Percentiles rank a stretch among this genome's conserved stretches.
These are phyloP conservation scores for Lasioglossum pauxillum DNA, from an alignment of 2,888 invertebrate species.

Conservation along the genomic window DNA sequence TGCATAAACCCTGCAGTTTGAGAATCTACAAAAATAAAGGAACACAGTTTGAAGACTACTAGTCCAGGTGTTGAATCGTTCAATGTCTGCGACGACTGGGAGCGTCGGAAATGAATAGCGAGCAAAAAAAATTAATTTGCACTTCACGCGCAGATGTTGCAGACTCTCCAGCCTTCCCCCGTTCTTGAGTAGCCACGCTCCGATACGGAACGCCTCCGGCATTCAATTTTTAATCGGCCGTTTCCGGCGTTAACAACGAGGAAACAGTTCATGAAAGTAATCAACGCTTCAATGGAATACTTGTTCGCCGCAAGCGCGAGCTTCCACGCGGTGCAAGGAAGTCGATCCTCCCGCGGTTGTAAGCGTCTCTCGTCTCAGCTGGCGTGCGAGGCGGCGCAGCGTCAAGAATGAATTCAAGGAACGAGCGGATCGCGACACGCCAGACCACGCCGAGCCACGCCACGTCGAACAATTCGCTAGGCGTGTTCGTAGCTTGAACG, in stretches of 20 bases:
- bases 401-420: conserved; percentile 54
- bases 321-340: conserved; percentile 10
- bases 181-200: neutral
- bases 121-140: neutral
- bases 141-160: neutral
- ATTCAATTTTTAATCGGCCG: conserved; percentile 6
- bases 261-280: conserved; percentile 14
- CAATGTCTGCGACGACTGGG: neutral
- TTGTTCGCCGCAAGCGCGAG: conserved; percentile 5
- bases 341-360: conserved; percentile 2
- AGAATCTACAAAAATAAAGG: too few species aligned
- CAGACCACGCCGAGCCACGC: conserved; percentile 41
- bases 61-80: neutral
- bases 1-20: too few species aligned
- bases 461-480: conserved; percentile 63
- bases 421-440: conserved; percentile 54
- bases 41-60: too few species aligned
- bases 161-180: neutral
- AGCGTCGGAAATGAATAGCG: neutral
- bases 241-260: conserved; percentile 9
- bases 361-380: conserved; percentile 15
- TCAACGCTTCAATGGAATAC: conserved; percentile 13
- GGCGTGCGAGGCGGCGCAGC: conserved; percentile 1
- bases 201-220: neutral
- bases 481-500: conserved; percentile 59